phyloP scores from a whole-genome alignment of 1,140 invertebrate genomes.

The Ceratosolen fusciceps region DNA sequence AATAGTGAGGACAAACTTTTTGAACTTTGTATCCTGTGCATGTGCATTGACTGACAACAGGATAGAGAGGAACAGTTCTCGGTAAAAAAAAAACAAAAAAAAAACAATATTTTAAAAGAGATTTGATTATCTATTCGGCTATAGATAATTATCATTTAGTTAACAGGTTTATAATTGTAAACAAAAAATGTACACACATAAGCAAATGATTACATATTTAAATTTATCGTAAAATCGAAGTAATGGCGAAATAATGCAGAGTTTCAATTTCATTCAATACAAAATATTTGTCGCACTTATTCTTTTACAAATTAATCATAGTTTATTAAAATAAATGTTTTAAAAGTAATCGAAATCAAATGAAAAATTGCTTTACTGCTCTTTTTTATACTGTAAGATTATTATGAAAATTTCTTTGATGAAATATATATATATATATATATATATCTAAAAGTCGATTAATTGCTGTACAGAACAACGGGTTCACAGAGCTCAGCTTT shows the following conservation, averaged over 20 bases:
- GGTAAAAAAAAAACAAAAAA: too few species aligned
- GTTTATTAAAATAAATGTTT: not conserved
- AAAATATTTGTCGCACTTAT: not conserved
- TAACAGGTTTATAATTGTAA: slow-evolving; percentile 38
- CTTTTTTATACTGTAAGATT: not conserved
- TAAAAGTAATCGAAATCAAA: not conserved
- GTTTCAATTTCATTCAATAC: not conserved
- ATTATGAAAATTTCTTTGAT: too few species aligned
- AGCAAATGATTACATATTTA: slow-evolving; percentile 41
- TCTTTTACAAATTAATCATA: not conserved
- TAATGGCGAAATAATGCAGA: not conserved
- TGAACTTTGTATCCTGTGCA: not conserved
- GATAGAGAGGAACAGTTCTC: not conserved
- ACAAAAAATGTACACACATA: slow-evolving; percentile 33
- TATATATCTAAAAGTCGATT: not conserved
- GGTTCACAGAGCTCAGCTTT: not conserved
- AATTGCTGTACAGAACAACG: not conserved
- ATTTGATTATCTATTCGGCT: not conserved
- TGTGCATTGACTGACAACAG: not conserved
- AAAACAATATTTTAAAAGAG: not conserved
- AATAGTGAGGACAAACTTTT: too few species aligned
- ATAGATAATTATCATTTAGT: slow-evolving; percentile 18
- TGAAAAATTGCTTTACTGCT: not conserved
- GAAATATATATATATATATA: too few species aligned
- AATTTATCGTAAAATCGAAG: not conserved